Base-by-base conservation (phyloP, 2,797 vertebrate genomes). In the Chiroxiphia lanceolata region DNA sequence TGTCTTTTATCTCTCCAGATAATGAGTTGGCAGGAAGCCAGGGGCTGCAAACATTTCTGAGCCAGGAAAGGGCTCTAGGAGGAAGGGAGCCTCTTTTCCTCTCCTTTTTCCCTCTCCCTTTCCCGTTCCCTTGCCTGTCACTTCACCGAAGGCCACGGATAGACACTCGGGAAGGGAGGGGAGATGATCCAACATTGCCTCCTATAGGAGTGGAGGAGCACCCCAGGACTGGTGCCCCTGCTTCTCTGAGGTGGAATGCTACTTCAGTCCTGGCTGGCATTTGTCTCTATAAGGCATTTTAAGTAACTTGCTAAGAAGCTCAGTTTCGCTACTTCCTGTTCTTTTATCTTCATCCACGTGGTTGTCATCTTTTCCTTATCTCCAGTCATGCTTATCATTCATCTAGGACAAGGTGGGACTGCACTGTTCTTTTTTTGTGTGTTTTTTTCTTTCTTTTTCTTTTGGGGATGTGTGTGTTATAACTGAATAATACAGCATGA, bases 1-100 rank as follows among this genome's bases (percentile, higher is more conserved):
- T 93, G 88, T 83, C 96, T 97, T 98, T 97, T 97, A 98, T 97
- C 97, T 97, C 92, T 96, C 94, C 85, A 97, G 97, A 97, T 97
- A 97, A 96, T 97, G 93, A 97, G 64, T 60, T 96, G 97, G 96
- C 96, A 95, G 93, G 63, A 86, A 93, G 93, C 97, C 96, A 97
- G 44, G 36, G 83, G 87, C 90, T 91, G 91, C 87, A 91, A 90
- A 81, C 57, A 11, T 95, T 96, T 95, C 81, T 89, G 72, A 96
- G 85, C 42, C 38, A 60, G 91, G 47, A 91, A 94, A 93, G 69
- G 61, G 45, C 81, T 95, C 71, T 71, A 71, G 76, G 77, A 95
- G 92, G 68, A 95, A 94, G 50, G 22, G 61, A 87, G 42, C 13
- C n/a, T 92, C n/a, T 70, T 34, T 85, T 54, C 31, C 36, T 83